phyloP scores from a whole-genome alignment of 1,140 invertebrate genomes.

The Cataglyphis hispanica region DNA sequence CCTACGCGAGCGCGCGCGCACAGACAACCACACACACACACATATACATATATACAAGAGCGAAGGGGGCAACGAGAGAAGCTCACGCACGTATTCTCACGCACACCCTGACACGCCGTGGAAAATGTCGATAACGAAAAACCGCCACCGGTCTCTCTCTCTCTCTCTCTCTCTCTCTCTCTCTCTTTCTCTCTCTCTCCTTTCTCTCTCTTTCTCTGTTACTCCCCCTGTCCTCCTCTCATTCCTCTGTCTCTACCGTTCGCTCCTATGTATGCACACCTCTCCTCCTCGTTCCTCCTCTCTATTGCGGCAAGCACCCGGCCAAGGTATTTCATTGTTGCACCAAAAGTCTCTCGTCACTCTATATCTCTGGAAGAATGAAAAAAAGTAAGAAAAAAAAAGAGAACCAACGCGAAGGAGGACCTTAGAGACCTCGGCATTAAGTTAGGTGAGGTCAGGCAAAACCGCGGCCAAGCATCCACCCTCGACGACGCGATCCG shows the following conservation, averaged over 20 bases:
- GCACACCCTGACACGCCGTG: conserved; percentile 78
- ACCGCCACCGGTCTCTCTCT: conserved; percentile 77
- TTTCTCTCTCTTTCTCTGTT: conserved; percentile 14
- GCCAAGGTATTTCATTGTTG: conserved; percentile 66
- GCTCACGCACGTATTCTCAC: conserved; percentile 77
- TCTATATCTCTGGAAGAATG: conserved; percentile 19
- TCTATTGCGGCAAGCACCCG: conserved; percentile 49
- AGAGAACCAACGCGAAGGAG: background rate
- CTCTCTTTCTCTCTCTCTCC: conserved; percentile 61
- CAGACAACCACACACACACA: conserved; percentile 26
- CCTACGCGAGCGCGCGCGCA: conserved; percentile 52
- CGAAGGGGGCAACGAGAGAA: conserved; percentile 70
- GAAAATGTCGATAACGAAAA: conserved; percentile 87
- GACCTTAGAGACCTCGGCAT: conserved; percentile 27
- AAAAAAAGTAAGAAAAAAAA: background rate
- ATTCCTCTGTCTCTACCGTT: conserved; percentile 36
- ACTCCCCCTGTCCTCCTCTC: conserved; percentile 28
- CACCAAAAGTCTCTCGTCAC: conserved; percentile 33
- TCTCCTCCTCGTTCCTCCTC: conserved; percentile 48
- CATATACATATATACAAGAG: conserved; percentile 30
- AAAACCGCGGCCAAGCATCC: conserved; percentile 40
- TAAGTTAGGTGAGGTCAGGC: conserved; percentile 62
- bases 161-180: conserved; percentile 65
- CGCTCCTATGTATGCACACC: conserved; percentile 53
- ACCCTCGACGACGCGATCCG: background rate